Evolutionary conservation across 2,113 vertebrate species (phyloP).

Genomic region (Struthidea cinerea): DNA sequence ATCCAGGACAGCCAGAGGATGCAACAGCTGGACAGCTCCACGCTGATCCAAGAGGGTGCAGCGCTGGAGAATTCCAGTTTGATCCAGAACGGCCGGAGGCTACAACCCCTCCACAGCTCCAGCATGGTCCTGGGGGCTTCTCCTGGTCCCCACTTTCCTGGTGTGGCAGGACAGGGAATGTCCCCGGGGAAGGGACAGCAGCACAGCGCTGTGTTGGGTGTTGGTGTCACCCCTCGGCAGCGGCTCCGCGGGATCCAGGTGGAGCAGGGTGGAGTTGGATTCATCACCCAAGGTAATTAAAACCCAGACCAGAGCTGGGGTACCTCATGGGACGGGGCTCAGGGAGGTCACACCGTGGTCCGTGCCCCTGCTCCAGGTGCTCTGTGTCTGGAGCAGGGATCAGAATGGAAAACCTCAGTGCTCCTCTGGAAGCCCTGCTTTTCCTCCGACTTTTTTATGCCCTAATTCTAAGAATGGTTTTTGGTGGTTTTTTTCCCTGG

Average conservation of each 20-base stretch:
- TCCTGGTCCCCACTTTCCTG: rapidly evolving
- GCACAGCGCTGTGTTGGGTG: rapidly evolving
- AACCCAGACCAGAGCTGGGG: background rate
- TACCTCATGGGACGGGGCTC: rapidly evolving
- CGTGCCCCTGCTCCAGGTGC: rapidly evolving
- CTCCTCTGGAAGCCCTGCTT: background rate
- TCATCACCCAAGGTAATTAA: background rate
- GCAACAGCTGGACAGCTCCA: background rate
- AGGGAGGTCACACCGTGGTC: rapidly evolving
- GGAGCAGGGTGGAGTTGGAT: rapidly evolving
- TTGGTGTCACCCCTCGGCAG: background rate
- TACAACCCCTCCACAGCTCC: background rate
- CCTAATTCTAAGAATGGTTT: background rate
- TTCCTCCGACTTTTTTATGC: background rate
- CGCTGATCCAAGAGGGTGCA: background rate
- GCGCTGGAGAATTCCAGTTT: background rate
- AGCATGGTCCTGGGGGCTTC: background rate
- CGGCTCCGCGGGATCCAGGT: background rate
- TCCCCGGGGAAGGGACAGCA: background rate
- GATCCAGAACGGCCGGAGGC: background rate
- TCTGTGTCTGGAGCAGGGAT: background rate
- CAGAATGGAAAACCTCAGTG: rapidly evolving
- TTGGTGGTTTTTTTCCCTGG: background rate
- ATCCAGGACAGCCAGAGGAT: background rate
- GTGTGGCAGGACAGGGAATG: rapidly evolving